Percentiles rank a stretch among this genome's conserved stretches.
Conservation (phyloP, 2,113 vertebrate species). For the Suricata suricatta region DNA sequence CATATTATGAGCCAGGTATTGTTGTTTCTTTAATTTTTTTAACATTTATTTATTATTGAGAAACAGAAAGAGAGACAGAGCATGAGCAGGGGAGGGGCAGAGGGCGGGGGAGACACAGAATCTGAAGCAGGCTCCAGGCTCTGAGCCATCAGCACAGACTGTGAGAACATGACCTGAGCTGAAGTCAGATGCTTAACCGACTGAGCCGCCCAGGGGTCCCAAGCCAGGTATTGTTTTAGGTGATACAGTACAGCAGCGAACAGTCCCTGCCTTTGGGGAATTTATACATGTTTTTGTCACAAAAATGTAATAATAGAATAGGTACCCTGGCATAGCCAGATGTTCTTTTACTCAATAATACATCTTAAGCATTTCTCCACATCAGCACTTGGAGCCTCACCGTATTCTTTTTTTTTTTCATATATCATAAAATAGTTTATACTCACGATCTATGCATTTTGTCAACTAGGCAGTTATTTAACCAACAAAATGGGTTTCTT, state of each 20-base stretch:
- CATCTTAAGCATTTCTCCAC: neutral
- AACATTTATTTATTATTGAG: too few relatives aligned
- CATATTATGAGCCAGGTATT: neutral
- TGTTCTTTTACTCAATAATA: neutral
- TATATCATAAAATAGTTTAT: neutral
- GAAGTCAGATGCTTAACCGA: too few relatives aligned
- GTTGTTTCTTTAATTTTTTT: neutral
- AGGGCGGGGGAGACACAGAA: too few relatives aligned
- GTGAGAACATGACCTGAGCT: too few relatives aligned
- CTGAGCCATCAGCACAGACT: too few relatives aligned
- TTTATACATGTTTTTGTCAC: neutral
- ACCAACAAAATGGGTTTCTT: neutral
- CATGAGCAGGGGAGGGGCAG: too few relatives aligned
- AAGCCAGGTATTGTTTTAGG: neutral
- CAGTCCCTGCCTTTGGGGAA: neutral
- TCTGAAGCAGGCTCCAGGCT: too few relatives aligned
- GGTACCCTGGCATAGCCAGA: neutral
- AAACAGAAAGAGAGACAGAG: too few relatives aligned
- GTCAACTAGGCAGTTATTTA: neutral
- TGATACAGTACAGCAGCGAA: neutral
- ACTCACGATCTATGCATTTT: neutral
- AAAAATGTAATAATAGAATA: neutral
- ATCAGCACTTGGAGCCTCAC: neutral
- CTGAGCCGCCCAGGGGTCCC: too few relatives aligned
- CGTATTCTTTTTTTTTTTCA: neutral